Conservation (phyloP, 30 jellyfish, hydroid and myxozoan species). For the Euphysa ruthae region DNA sequence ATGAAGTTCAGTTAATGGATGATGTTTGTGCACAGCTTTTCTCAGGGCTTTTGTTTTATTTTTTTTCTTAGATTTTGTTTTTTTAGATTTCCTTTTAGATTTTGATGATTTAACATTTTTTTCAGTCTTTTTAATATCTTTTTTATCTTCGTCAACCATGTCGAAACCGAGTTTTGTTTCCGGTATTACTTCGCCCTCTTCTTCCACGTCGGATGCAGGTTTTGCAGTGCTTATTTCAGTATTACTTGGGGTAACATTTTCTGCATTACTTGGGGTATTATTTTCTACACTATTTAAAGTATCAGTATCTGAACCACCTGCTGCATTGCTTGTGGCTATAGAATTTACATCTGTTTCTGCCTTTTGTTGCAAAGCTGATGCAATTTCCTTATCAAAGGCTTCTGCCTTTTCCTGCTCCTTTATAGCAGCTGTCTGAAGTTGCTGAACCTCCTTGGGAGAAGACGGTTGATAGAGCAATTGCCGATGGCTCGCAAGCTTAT, state of each 20-base stretch:
- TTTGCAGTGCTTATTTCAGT: background rate
- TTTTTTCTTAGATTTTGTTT: background rate
- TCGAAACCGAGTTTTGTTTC: conserved; percentile 21
- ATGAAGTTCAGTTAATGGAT: conserved; percentile 75
- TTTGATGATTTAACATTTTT: background rate
- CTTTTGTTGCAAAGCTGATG: background rate
- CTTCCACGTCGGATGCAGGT: conserved; percentile 8
- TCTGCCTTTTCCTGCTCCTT: conserved; percentile 12
- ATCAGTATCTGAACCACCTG: too few relatives aligned
- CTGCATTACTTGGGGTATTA: too few relatives aligned
- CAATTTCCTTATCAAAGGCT: conserved; percentile 3
- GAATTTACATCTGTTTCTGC: background rate
- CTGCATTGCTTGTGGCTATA: too few relatives aligned
- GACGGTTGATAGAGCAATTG: background rate
- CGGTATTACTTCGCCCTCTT: conserved; percentile 22
- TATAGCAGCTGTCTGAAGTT: conserved; percentile 11
- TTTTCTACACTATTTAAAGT: too few relatives aligned
- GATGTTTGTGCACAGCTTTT: conserved; percentile 16
- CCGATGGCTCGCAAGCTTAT: background rate
- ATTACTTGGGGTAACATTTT: too few relatives aligned
- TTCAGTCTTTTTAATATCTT: background rate
- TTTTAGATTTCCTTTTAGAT: background rate
- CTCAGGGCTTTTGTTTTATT: background rate
- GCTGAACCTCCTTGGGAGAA: background rate
- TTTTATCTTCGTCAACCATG: background rate